Percentiles rank a stretch among this genome's conserved stretches.
Evolutionary conservation across 2,888 invertebrate species (phyloP).

Genomic region (Zygaena filipendulae): DNA sequence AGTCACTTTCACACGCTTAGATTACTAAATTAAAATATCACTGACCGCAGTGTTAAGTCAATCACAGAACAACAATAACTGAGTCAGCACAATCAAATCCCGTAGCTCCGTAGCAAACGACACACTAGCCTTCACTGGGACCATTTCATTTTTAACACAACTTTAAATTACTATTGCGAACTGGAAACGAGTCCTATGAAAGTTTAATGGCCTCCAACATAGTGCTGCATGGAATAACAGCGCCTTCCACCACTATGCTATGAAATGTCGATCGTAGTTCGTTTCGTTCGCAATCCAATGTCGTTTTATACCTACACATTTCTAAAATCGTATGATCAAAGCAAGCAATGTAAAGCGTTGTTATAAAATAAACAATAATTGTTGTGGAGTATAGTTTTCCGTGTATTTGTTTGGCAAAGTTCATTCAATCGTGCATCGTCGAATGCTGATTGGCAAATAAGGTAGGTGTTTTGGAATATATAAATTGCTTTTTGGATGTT

Average conservation of each 20-base stretch:
- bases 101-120: too few relatives aligned
- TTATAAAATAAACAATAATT: conserved; percentile 3
- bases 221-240: conserved; percentile 32
- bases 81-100: too few relatives aligned
- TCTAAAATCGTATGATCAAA: background rate
- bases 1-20: too few relatives aligned
- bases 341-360: conserved; percentile 3
- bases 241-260: conserved; percentile 22
- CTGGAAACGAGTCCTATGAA: conserved; percentile 28
- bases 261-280: conserved; percentile 22
- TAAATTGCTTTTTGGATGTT: too few relatives aligned
- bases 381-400: conserved; percentile 13
- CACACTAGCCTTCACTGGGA: too few relatives aligned
- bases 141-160: conserved; percentile 36
- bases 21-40: too few relatives aligned
- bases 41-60: too few relatives aligned
- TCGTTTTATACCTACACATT: background rate
- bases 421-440: conserved; percentile 46
- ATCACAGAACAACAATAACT: too few relatives aligned
- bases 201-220: conserved; percentile 15
- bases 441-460: conserved; percentile 50
- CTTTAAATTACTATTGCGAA: conserved; percentile 51
- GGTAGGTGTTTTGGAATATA: conserved; percentile 25
- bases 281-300: too few relatives aligned
- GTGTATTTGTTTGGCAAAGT: conserved; percentile 32